A percentile compares a stretch with the other conserved stretches of the same genome.
phyloP scores from a whole-genome alignment of 2,888 invertebrate species.

The Hydrotaea diabolus region DNA sequence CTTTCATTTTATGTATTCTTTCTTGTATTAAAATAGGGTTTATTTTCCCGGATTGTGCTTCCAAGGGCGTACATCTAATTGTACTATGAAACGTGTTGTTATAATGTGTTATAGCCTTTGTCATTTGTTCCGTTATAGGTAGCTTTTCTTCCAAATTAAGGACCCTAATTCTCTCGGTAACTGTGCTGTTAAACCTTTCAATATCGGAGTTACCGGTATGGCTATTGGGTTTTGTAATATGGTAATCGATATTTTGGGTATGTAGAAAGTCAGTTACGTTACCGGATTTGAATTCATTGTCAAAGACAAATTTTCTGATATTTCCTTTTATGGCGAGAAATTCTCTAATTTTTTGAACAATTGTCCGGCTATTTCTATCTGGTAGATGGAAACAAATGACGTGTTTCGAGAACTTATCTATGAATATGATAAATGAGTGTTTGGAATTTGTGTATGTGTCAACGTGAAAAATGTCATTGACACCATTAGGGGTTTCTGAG shows the following conservation, averaged over 20 bases:
- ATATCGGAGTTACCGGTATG: constrained; percentile 48
- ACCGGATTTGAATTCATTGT: constrained; percentile 53
- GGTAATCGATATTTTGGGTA: constrained; percentile 26
- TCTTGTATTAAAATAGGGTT: neutral
- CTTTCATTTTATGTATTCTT: neutral
- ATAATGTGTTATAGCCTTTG: constrained; percentile 55
- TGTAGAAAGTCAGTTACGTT: constrained; percentile 44
- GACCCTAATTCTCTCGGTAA: constrained; percentile 59
- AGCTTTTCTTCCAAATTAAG: constrained; percentile 47
- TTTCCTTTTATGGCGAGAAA: too few relatives aligned
- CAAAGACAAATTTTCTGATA: too few relatives aligned
- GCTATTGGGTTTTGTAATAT: too few relatives aligned
- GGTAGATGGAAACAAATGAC: too few relatives aligned
- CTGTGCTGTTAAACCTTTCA: constrained; percentile 53
- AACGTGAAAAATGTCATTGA: constrained; percentile 2
- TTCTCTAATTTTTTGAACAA: constrained; percentile 23
- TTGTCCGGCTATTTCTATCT: neutral
- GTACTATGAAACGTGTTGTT: constrained; percentile 42
- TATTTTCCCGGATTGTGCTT: constrained; percentile 39
- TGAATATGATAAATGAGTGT: constrained; percentile 49
- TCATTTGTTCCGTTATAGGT: constrained; percentile 57
- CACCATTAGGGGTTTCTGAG: neutral
- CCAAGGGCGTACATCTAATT: constrained; percentile 56
- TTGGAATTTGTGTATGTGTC: constrained; percentile 14
- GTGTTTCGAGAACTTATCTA: constrained; percentile 5